phyloP scores from a whole-genome alignment of 1,140 invertebrate genomes.

The Megathymus violae region DNA sequence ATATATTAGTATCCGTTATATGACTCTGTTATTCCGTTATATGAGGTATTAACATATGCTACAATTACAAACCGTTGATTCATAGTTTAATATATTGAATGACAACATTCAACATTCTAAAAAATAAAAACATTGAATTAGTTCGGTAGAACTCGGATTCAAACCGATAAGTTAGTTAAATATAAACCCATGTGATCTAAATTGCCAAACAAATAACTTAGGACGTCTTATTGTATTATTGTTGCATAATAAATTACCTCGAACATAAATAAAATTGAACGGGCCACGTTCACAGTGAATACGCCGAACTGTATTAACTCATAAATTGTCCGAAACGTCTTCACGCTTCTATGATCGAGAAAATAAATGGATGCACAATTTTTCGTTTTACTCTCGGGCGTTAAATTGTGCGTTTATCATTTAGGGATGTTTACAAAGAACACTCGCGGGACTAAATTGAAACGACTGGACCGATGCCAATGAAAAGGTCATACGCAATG shows the following conservation, averaged over 20 bases:
- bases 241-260: conserved; percentile 45
- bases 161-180: no score
- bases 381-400: conserved; percentile 67
- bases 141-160: no score
- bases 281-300: conserved; percentile 39
- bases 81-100: no score
- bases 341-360: conserved; percentile 64
- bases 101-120: no score
- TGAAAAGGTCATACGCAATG: conserved; percentile 57
- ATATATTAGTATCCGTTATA: no score
- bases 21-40: no score
- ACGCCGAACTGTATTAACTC: conserved; percentile 47
- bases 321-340: conserved; percentile 59
- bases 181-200: conserved; percentile 10
- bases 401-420: conserved; percentile 80
- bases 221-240: conserved; percentile 24
- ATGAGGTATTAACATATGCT: no score
- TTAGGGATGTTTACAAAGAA: conserved; percentile 77
- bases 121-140: no score
- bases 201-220: conserved; percentile 3
- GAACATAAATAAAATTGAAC: conserved; percentile 43
- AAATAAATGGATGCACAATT: conserved; percentile 73
- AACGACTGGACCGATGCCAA: conserved; percentile 79
- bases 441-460: conserved; percentile 76
- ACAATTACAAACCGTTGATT: no score